Percentiles rank a stretch among this genome's conserved stretches.
phyloP scores from a whole-genome alignment of 2,888 invertebrate genomes.

The Ormyrus nitidulus region DNA sequence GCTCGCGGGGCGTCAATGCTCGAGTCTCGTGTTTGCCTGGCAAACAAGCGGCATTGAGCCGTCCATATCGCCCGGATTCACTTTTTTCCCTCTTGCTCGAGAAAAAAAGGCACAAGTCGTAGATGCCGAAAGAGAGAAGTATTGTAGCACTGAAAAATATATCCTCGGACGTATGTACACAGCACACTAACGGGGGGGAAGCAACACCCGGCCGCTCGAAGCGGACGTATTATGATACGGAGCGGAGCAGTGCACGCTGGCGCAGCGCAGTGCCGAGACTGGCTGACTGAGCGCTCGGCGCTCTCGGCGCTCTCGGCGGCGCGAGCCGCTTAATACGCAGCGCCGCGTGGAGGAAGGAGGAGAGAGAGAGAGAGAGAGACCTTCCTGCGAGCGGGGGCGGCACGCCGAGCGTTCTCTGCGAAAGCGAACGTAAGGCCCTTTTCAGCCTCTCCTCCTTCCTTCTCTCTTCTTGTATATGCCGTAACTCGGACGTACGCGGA shows the following conservation, averaged over 20 bases:
- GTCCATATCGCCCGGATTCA: conserved; percentile 16
- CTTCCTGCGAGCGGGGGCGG: background rate
- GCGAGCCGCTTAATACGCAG: background rate
- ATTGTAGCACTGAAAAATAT: background rate
- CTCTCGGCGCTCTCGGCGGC: background rate
- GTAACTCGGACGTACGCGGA: too few relatives aligned
- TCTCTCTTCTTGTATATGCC: background rate
- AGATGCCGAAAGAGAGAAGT: background rate
- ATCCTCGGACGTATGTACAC: background rate
- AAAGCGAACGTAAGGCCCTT: background rate
- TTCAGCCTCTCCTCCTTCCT: background rate
- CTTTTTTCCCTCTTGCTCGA: background rate
- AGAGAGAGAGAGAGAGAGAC: background rate
- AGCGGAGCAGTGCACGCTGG: conserved; percentile 57
- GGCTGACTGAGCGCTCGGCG: conserved; percentile 40
- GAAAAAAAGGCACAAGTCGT: background rate
- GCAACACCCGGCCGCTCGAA: too few relatives aligned
- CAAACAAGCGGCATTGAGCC: conserved; percentile 66
- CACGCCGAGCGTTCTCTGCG: conserved; percentile 1
- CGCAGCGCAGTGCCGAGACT: conserved; percentile 67
- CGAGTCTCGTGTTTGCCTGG: conserved; percentile 66
- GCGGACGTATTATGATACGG: background rate
- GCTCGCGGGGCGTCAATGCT: conserved; percentile 63
- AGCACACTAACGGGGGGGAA: background rate
- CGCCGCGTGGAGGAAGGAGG: background rate